Base-by-base conservation (phyloP, 1,140 invertebrate species). In the Drosophila yakuba region DNA sequence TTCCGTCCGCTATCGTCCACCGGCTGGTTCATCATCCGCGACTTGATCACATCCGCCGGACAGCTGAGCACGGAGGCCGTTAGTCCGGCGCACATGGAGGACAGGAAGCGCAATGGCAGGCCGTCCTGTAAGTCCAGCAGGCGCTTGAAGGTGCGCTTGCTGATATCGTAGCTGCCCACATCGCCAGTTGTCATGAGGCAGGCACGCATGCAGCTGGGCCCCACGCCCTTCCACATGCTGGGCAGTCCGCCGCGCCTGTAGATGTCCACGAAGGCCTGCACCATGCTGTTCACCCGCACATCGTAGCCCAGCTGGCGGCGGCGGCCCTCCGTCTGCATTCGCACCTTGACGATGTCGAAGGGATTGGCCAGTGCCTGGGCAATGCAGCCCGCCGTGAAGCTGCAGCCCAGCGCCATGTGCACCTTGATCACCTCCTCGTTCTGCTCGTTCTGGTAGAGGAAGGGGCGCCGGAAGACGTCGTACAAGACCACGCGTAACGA, bases 111-210 rank as follows among this genome's bases (percentile, higher is more conserved):
- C 14, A 86, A n/a, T 0, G 20, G 7, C 0, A 64, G 11, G 5
- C 84, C 79, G 10, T 83, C 84, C 1, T 68, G 28, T 14, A 78
- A 2, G 1, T 50, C 1, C 0, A 86, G n/a, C 7, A 58, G 14
- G 0, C 75, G 45, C 23, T 68, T 82, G 0, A 88, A 41, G 7
- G 35, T 48, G 0, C 84, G 83, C 57, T 86, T 86, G 50, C 84
- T 67, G 0, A 88, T 15, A 55, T 86, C 83, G 28, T 86, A 86
- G 60, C 41, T 50, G 3, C 66, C 84, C 12, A 83, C 79, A 36
- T 86, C 83, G n/a, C 83, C 83, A 14, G 78, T 48, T 0, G 82
- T 85, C 69, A 82, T 72, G 0, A 86, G 50, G 51, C 69, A 78
- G 36, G 83, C 82, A 0, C 79, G 61, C 8, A 60, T n/a, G 51